Base-by-base conservation (phyloP, 2,113 vertebrate genomes). In the Bubo blakistoni region DNA sequence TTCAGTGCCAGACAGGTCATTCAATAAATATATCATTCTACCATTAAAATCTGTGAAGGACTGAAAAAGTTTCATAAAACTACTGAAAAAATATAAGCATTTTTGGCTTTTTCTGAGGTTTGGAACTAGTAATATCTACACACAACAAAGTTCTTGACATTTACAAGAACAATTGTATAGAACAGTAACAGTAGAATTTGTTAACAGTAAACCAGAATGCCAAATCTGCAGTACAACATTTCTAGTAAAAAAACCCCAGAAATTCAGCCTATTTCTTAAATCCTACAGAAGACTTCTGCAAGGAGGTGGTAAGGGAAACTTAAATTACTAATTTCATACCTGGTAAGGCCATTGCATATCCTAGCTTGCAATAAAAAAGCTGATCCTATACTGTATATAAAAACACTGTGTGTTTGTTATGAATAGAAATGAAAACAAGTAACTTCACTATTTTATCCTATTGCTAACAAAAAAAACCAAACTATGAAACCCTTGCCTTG, bases 21-120 rank as follows among this genome's bases (percentile, higher is more conserved):
- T 91, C 84, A 94, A 95, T 95, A 97, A 97, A 95, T 94, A 95
- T 57, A 91, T 70, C 22, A 63, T 62, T 94, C 78, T 85, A 87
- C 66, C 57, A 54, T 65, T 82, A 69, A 87, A 47, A 82, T 76
- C 46, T 90, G 19, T 51, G 59, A 78, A 93, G 67, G 44, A 63
- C 57, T 86, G 86, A 93, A 96, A 97, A 97, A 82, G n/a, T 57
- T 54, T 30, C 52, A 26, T 65, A 94, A 81, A 95, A 67, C 90
- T 72, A 97, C 95, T 92, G 78, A 77, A 91, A 96, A 94, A 96
- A 96, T 90, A 92, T 32, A 97, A 66, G 70, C 29, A 73, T 80
- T 97, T 95, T 77, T 63, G 1, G 17, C 34, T 93, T 91, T 46
- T 71, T 90, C 71, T 83, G 55, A 78, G 17, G 7, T 81, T 76